A percentile compares a stretch with the other conserved stretches of the same genome.
phyloP scores from a whole-genome alignment of 2,113 vertebrate genomes.

The Mastomys natalensis region DNA sequence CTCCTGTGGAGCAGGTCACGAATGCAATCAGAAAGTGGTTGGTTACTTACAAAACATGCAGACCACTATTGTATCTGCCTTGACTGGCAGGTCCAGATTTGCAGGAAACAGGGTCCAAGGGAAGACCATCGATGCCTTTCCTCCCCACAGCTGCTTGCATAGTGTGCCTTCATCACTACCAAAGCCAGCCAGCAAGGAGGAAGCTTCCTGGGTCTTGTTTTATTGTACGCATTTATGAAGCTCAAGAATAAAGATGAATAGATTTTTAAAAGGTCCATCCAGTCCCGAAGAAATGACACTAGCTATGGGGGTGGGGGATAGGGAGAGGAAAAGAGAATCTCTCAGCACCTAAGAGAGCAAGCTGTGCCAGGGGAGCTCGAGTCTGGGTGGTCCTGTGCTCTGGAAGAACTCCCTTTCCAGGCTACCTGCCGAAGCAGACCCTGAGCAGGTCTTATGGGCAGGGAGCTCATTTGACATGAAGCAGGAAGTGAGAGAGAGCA shows the following conservation, averaged over 20 bases:
- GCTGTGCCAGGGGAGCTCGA: neutral
- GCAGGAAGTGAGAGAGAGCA: too few species aligned
- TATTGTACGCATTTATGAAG: neutral
- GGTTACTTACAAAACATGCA: too few species aligned
- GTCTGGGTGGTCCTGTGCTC: neutral
- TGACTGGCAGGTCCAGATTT: too few species aligned
- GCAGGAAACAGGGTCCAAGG: too few species aligned
- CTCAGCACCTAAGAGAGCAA: neutral
- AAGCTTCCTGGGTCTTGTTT: neutral
- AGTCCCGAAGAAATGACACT: neutral
- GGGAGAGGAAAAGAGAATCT: too few species aligned
- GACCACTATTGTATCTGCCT: too few species aligned
- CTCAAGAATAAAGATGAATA: neutral
- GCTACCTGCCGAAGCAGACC: neutral
- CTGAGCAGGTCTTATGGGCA: neutral
- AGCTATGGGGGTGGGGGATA: neutral
- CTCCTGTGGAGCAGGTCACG: too few species aligned
- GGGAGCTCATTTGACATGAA: neutral
- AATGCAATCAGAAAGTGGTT: too few species aligned
- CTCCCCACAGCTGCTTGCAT: too few species aligned
- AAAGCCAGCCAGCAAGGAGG: neutral
- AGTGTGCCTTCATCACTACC: too few species aligned
- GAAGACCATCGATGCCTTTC: too few species aligned
- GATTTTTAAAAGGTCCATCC: neutral
- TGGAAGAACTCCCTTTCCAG: neutral